Evolutionary conservation across 2,888 invertebrate species (phyloP).

Genomic region (Nymphalis c-album): DNA sequence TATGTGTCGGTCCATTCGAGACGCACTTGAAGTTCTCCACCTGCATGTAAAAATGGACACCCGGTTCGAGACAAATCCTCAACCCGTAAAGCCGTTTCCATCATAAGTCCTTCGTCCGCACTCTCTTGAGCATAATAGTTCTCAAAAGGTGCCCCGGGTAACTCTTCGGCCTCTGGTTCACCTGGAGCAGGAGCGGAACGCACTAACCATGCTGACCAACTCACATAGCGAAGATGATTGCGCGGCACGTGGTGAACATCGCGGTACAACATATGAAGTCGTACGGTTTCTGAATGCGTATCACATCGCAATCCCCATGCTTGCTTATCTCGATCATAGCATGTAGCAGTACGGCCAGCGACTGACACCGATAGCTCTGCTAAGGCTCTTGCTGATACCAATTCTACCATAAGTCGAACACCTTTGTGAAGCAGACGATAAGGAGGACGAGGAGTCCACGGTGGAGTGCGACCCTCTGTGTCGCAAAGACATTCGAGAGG

Average conservation of each 20-base stretch:
- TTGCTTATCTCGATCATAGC: constrained; percentile 90
- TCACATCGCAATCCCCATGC: constrained; percentile 90
- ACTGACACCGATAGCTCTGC: constrained; percentile 80
- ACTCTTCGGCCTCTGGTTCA: constrained; percentile 83
- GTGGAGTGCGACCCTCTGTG: constrained; percentile 85
- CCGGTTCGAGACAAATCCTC: constrained; percentile 86
- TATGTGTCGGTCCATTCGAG: constrained; percentile 92
- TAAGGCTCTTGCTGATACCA: constrained; percentile 85
- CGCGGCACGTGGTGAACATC: constrained; percentile 89
- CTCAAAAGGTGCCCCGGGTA: constrained; percentile 88
- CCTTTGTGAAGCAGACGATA: constrained; percentile 83
- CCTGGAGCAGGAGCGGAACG: constrained; percentile 77
- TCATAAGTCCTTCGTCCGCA: constrained; percentile 89
- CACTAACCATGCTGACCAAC: constrained; percentile 87
- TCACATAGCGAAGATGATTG: constrained; percentile 86
- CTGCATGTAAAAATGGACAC: constrained; percentile 86
- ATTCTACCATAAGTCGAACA: constrained; percentile 86
- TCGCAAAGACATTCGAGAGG: constrained; percentile 86
- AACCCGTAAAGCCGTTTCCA: constrained; percentile 89
- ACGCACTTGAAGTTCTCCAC: constrained; percentile 87
- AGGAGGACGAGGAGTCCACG: constrained; percentile 85
- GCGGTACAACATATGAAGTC: constrained; percentile 87
- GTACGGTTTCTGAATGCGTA: constrained; percentile 87
- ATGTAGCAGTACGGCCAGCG: constrained; percentile 82
- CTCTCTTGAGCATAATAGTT: constrained; percentile 91